Conservation (phyloP, 2,113 vertebrate genomes). For the Grammomys dolichurus region DNA sequence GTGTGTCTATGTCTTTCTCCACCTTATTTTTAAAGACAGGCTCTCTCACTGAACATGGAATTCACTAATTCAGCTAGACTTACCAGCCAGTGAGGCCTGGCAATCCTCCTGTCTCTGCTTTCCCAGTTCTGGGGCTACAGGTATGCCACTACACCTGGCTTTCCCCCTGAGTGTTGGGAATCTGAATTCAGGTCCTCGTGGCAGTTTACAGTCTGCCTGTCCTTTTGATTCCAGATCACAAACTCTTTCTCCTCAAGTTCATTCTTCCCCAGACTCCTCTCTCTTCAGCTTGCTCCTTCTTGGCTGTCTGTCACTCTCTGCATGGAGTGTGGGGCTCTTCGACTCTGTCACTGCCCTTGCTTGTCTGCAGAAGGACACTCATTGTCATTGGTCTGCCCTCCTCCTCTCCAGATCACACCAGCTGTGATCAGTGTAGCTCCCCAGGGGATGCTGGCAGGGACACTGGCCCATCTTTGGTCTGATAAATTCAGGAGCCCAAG, state of each 20-base stretch:
- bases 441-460: not conserved
- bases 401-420: not conserved
- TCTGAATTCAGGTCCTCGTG: not conserved
- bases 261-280: not conserved
- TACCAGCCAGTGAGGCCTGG: not conserved
- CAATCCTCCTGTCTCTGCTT: not conserved
- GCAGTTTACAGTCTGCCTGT: too few relatives aligned
- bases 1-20: too few relatives aligned
- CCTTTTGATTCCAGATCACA: not conserved
- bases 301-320: not conserved
- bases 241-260: fast-evolving
- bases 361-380: not conserved
- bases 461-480: not conserved
- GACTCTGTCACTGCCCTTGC: not conserved
- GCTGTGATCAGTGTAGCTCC: too few relatives aligned
- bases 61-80: not conserved
- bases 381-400: not conserved
- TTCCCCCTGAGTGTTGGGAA: not conserved
- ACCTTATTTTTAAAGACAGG: not conserved
- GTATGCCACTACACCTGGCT: not conserved
- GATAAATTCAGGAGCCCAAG: not conserved
- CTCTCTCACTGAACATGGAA: not conserved
- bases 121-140: not conserved
- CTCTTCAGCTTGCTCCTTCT: not conserved
- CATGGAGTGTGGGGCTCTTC: fast-evolving